Evolutionary conservation across 1,140 invertebrate genomes (phyloP).

Genomic region (Nebria ingens): DNA sequence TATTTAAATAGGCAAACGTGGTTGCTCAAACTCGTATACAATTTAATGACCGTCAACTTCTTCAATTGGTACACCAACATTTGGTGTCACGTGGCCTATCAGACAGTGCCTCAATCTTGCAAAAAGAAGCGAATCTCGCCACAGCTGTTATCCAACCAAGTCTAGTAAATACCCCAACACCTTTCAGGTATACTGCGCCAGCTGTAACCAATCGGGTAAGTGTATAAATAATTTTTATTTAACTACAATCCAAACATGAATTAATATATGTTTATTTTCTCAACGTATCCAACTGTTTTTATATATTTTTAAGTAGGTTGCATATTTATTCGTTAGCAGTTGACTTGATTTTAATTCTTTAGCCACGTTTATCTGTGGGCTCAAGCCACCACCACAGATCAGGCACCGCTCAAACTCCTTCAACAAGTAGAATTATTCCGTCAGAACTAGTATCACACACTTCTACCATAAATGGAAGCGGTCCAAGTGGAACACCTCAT

Average conservation of each 20-base stretch:
- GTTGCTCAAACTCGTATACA: constrained; percentile 91
- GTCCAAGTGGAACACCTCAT: neutral
- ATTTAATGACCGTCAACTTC: constrained; percentile 85
- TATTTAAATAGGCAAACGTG: constrained; percentile 64
- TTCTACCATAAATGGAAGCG: neutral
- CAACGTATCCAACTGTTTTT: too few relatives aligned
- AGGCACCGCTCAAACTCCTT: neutral
- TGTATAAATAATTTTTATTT: constrained; percentile 2
- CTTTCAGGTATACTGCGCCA: constrained; percentile 45
- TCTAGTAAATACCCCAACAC: constrained; percentile 37
- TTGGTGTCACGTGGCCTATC: constrained; percentile 62
- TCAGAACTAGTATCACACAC: neutral
- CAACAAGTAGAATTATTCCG: neutral
- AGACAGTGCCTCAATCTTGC: constrained; percentile 60
- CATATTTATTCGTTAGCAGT: too few relatives aligned
- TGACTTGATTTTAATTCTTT: too few relatives aligned
- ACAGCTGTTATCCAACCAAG: constrained; percentile 29
- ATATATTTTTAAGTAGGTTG: too few relatives aligned
- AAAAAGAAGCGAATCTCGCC: constrained; percentile 60
- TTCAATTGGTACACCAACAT: constrained; percentile 88
- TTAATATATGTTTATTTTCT: neutral
- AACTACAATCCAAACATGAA: neutral
- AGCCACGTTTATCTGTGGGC: neutral
- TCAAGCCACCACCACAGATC: neutral
- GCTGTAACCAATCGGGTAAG: constrained; percentile 32